Conservation (phyloP, 2,888 invertebrate species). For the Troilus luridus region DNA sequence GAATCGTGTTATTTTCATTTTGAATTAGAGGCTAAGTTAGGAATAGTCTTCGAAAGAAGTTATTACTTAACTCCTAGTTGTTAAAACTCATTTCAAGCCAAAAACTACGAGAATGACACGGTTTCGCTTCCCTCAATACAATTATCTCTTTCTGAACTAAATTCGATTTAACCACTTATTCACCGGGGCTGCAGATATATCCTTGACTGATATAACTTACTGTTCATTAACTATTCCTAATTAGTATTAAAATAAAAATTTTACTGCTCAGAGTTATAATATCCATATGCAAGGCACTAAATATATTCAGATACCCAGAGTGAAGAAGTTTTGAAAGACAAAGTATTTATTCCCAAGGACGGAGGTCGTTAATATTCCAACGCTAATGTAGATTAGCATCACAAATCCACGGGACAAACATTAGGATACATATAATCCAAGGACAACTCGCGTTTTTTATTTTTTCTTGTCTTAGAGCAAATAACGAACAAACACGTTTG, state of each 20-base stretch:
- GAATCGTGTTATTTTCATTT: too few species aligned
- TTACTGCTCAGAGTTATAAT: neutral
- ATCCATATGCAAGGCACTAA: neutral
- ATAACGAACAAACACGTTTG: constrained; percentile 24
- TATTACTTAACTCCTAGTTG: too few species aligned
- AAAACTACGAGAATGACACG: too few species aligned
- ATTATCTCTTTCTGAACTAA: too few species aligned
- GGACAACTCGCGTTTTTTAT: neutral
- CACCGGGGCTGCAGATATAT: too few species aligned
- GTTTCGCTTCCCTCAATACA: too few species aligned
- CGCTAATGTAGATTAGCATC: constrained; percentile 49
- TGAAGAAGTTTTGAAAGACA: constrained; percentile 6
- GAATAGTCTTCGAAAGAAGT: too few species aligned
- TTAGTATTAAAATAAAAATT: neutral
- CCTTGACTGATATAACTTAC: neutral
- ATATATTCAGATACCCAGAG: neutral
- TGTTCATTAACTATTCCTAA: neutral
- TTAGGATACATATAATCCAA: constrained; percentile 27
- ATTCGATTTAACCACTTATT: too few species aligned
- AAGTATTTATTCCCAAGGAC: constrained; percentile 26
- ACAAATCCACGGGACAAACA: constrained; percentile 41
- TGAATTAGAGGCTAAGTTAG: too few species aligned
- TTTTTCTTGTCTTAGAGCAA: constrained; percentile 9
- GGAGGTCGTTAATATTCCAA: constrained; percentile 26
- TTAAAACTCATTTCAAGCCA: too few species aligned